Evolutionary conservation across 2,797 vertebrate genomes (phyloP).

Genomic region (Mormyrops attenuatus): DNA sequence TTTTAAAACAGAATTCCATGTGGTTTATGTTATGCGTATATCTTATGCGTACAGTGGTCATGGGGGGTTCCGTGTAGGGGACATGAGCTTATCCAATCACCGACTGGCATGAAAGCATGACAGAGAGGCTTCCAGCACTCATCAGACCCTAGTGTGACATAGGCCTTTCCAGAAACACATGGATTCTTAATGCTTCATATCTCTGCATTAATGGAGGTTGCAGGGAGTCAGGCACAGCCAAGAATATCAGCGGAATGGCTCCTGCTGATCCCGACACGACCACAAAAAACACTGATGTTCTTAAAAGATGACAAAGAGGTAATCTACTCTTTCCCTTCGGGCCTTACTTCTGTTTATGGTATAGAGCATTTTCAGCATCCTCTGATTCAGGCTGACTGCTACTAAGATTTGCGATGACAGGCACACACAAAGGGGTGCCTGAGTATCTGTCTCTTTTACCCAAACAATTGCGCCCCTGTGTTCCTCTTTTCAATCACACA

Average conservation of each 20-base stretch:
- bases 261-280: not conserved
- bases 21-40: not conserved
- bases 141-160: not conserved
- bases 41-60: not conserved
- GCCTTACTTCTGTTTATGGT: not conserved
- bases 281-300: not conserved
- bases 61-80: not conserved
- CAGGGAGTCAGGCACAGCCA: not conserved
- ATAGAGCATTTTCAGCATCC: not conserved
- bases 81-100: not conserved
- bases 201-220: not conserved
- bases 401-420: not conserved
- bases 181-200: not conserved
- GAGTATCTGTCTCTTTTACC: not conserved
- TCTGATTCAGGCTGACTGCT: not conserved
- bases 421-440: not conserved
- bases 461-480: not conserved
- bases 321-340: not conserved
- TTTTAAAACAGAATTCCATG: not conserved
- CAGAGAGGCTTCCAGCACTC: not conserved
- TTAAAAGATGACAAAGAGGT: not conserved
- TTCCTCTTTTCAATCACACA: not conserved
- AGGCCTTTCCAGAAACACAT: not conserved
- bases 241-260: not conserved
- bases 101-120: not conserved